These are phyloP conservation scores for Saccopteryx leptura DNA, from an alignment of 2,113 vertebrate species.

Conservation along the genomic window DNA sequence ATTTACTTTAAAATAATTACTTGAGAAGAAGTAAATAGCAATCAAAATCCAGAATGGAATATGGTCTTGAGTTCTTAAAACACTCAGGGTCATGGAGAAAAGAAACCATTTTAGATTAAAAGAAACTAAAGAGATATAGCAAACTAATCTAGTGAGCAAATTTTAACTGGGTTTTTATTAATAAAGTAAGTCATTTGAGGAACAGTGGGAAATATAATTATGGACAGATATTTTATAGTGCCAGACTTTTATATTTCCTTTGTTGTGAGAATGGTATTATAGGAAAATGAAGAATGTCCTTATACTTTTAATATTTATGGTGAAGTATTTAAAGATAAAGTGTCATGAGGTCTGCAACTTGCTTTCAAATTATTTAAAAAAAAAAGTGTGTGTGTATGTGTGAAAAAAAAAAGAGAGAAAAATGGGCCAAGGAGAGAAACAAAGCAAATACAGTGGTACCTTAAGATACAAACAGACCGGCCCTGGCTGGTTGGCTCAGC, in stretches of 20 bases:
- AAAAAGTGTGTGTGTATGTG: background rate
- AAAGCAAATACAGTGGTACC: background rate
- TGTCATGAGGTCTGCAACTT: background rate
- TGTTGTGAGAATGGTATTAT: background rate
- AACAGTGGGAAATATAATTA: background rate
- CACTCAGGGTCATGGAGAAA: background rate
- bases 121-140: background rate
- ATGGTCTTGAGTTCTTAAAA: background rate
- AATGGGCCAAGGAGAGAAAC: background rate
- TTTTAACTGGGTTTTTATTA: background rate
- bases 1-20: background rate
- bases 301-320: background rate
- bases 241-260: background rate
- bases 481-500: too few relatives aligned
- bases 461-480: too few relatives aligned
- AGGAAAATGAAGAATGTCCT: background rate
- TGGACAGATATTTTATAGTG: background rate
- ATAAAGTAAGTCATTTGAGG: background rate
- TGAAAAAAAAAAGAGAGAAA: background rate
- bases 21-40: background rate
- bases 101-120: slow-evolving; percentile 15
- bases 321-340: background rate
- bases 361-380: background rate
- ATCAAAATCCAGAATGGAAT: background rate
- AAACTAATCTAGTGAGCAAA: background rate